Conservation (phyloP, 2,888 invertebrate genomes). For the Aproaerema taeniolella region DNA sequence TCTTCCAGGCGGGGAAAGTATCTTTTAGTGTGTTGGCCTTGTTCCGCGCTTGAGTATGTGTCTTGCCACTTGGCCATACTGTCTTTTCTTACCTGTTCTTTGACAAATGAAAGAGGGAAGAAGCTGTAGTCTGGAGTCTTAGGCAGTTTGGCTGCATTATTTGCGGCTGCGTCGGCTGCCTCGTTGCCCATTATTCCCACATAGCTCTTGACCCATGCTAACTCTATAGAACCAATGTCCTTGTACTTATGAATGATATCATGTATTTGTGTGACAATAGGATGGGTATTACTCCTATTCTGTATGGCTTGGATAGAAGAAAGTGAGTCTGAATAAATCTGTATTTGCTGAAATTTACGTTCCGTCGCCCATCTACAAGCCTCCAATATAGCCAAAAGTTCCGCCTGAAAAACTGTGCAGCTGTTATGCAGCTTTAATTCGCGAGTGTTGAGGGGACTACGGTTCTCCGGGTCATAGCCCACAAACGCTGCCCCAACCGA, state of each 20-base stretch:
- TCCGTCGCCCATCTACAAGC: neutral
- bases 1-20: neutral
- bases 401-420: conserved; percentile 13
- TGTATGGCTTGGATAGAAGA: neutral
- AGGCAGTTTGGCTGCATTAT: neutral
- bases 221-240: neutral
- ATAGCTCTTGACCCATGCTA: neutral
- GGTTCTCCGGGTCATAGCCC: neutral
- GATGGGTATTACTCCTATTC: neutral
- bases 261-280: neutral
- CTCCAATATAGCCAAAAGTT: neutral
- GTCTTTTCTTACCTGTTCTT: neutral
- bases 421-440: neutral
- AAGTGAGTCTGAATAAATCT: neutral
- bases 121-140: neutral
- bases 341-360: neutral
- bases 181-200: neutral
- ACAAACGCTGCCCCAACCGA: conserved; percentile 1
- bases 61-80: neutral
- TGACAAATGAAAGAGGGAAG: neutral
- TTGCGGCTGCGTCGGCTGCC: neutral
- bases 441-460: neutral
- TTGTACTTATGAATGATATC: neutral
- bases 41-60: neutral
- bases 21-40: conserved; percentile 1